phyloP scores from a whole-genome alignment of 2,888 invertebrate genomes.

The Amiota minor region DNA sequence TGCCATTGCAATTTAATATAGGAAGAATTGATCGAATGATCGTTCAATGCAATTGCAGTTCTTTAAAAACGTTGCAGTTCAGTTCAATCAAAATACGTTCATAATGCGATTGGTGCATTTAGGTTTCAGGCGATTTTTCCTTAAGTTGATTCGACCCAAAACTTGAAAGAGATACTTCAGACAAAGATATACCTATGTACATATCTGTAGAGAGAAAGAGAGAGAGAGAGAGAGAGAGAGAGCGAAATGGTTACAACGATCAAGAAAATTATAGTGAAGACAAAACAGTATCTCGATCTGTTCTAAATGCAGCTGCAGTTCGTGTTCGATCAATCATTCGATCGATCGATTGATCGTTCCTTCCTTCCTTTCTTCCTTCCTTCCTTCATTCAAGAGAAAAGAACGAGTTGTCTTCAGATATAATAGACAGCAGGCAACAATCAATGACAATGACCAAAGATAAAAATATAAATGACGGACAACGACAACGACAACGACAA shows the following conservation, averaged over 20 bases:
- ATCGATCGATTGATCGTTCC: too few species aligned
- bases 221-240: neutral
- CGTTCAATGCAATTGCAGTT: conserved; percentile 40
- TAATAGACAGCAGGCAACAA: too few species aligned
- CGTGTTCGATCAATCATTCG: neutral
- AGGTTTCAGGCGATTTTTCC: conserved; percentile 44
- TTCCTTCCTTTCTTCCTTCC: too few species aligned
- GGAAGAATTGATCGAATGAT: conserved; percentile 38
- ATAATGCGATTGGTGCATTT: conserved; percentile 67
- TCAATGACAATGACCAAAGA: too few species aligned
- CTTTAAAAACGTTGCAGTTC: conserved; percentile 41
- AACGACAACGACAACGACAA: neutral
- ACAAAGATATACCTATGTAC: too few species aligned
- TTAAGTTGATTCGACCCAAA: too few species aligned
- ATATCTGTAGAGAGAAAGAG: too few species aligned
- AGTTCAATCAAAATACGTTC: conserved; percentile 52
- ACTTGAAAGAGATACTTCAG: too few species aligned
- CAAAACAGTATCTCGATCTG: conserved; percentile 20
- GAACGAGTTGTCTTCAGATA: too few species aligned
- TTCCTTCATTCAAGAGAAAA: too few species aligned
- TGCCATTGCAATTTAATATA: neutral
- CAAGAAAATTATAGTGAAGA: conserved; percentile 18
- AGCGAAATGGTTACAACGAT: neutral
- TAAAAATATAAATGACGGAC: too few species aligned
- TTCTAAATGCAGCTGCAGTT: conserved; percentile 22